A percentile compares a stretch with the other conserved stretches of the same genome.
Conservation (phyloP, 2,888 invertebrate species). For the Heliconius aoede region DNA sequence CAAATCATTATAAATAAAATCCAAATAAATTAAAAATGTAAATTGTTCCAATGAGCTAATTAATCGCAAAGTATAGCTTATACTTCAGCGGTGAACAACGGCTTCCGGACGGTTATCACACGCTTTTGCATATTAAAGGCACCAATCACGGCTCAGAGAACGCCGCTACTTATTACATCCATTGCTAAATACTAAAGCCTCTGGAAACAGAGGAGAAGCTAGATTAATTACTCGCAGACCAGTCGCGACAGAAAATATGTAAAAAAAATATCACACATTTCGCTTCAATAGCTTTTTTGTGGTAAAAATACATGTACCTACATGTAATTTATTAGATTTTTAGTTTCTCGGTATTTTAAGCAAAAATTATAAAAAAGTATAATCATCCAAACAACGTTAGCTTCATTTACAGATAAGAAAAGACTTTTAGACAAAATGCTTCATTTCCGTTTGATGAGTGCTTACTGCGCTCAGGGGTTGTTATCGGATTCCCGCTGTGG, state of each 20-base stretch:
- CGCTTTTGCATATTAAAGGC: slow-evolving; percentile 67
- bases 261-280: slow-evolving; percentile 49
- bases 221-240: slow-evolving; percentile 64
- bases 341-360: neutral
- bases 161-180: slow-evolving; percentile 60
- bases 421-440: slow-evolving; percentile 2
- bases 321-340: neutral
- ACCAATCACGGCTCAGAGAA: slow-evolving; percentile 60
- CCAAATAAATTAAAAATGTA: neutral
- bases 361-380: neutral
- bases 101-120: slow-evolving; percentile 48
- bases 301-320: neutral
- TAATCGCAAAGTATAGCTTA: slow-evolving; percentile 16
- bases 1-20: neutral
- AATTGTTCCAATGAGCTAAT: slow-evolving; percentile 13
- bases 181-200: slow-evolving; percentile 57
- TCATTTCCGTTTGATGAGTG: slow-evolving; percentile 10
- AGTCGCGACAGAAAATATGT: slow-evolving; percentile 48
- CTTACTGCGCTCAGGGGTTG: neutral
- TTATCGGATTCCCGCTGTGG: slow-evolving; percentile 3
- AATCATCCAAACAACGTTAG: neutral
- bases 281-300: neutral
- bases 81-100: slow-evolving; percentile 41
- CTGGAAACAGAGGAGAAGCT: slow-evolving; percentile 53
- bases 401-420: slow-evolving; percentile 7